phyloP scores from a whole-genome alignment of 2,113 vertebrate genomes.

The Pycnonotus jocosus region DNA sequence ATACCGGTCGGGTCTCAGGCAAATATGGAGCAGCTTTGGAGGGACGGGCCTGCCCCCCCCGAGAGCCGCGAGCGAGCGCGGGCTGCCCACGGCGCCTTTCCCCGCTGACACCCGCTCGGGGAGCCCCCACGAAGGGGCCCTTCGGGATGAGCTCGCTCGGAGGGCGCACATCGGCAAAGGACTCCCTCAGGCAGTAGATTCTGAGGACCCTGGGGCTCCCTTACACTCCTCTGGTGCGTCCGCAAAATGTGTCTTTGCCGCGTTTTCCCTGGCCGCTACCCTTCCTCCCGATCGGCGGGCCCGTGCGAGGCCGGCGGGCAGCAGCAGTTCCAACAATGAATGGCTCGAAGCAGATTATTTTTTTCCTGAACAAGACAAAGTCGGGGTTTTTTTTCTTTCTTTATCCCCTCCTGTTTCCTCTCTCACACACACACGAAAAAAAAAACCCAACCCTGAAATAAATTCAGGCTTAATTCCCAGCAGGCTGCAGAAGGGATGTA shows the following conservation, averaged over 20 bases:
- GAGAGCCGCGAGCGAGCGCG: background rate
- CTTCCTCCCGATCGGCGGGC: too few species aligned
- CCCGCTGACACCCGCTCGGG: background rate
- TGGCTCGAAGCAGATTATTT: background rate
- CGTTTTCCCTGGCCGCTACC: background rate
- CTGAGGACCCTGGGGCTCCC: background rate
- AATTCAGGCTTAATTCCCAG: background rate
- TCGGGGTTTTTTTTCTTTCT: background rate
- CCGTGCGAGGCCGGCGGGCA: background rate
- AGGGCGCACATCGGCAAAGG: background rate
- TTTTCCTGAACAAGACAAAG: background rate
- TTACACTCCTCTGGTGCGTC: accelerated
- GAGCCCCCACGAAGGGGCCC: too few species aligned
- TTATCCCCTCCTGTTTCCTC: background rate
- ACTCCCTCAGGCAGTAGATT: background rate
- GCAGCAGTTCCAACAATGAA: background rate
- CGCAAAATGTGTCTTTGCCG: background rate
- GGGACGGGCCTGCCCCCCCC: too few species aligned
- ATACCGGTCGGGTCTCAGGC: background rate
- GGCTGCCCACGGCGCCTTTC: background rate
- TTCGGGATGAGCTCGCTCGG: background rate
- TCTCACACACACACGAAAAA: background rate
- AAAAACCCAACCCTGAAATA: background rate
- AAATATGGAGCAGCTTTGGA: background rate
- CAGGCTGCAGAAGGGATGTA: background rate